A percentile compares a stretch with the other conserved stretches of the same genome.
Evolutionary conservation across 2,113 vertebrate species (phyloP).

Genomic region (Melanotaenia duboulayi): DNA sequence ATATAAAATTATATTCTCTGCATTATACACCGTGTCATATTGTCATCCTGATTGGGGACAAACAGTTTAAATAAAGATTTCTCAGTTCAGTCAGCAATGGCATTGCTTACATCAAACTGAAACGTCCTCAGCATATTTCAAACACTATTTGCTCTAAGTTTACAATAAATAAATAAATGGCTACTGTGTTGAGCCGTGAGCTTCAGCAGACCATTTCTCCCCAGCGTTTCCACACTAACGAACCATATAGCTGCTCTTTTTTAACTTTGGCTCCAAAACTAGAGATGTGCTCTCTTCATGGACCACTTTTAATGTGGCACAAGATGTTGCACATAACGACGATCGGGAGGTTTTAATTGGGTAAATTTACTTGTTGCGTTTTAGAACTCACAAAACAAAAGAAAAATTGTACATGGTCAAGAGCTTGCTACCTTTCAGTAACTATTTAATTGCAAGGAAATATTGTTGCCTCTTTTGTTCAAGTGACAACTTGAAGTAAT

Average conservation of each 20-base stretch:
- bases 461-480: slow-evolving; percentile 7
- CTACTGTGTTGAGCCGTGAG: slow-evolving; percentile 30
- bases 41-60: slow-evolving; percentile 5
- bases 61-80: slow-evolving; percentile 12
- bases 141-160: slow-evolving; percentile 37
- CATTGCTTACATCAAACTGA: slow-evolving; percentile 29
- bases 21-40: slow-evolving; percentile 1
- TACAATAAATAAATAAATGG: slow-evolving; percentile 72
- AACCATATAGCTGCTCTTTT: slow-evolving; percentile 37
- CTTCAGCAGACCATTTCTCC: slow-evolving; percentile 19
- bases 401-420: background rate
- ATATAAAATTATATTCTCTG: slow-evolving; percentile 38
- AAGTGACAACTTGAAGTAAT: slow-evolving; percentile 24
- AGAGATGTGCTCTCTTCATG: slow-evolving; percentile 24
- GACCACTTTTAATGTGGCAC: slow-evolving; percentile 25
- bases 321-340: too few relatives aligned
- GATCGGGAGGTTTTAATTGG: too few relatives aligned
- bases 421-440: background rate
- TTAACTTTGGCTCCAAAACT: slow-evolving; percentile 57
- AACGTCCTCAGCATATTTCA: slow-evolving; percentile 20
- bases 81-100: slow-evolving; percentile 15
- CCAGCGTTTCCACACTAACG: slow-evolving; percentile 2
- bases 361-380: background rate
- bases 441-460: slow-evolving; percentile 13
- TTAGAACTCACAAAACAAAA: background rate